A percentile compares a stretch with the other conserved stretches of the same genome.
Conservation (phyloP, 1,140 invertebrate genomes). For the Watersipora subatra region DNA sequence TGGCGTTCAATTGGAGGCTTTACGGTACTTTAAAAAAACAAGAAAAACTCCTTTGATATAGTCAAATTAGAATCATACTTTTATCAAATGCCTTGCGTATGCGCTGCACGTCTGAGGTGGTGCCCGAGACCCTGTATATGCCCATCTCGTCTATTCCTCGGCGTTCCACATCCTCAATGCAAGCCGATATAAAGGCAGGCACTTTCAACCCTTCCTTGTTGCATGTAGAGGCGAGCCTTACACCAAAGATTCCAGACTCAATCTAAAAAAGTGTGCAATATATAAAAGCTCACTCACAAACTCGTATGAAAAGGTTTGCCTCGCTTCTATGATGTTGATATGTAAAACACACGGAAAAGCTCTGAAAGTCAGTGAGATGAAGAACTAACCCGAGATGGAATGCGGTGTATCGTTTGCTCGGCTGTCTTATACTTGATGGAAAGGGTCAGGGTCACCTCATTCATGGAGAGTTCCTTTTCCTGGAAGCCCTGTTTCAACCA, state of each 20-base stretch:
- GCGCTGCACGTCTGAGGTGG: slow-evolving; percentile 35
- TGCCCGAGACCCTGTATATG: slow-evolving; percentile 38
- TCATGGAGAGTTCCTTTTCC: slow-evolving; percentile 47
- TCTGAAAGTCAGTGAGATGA: too few relatives aligned
- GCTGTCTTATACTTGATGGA: slow-evolving; percentile 61
- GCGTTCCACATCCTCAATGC: slow-evolving; percentile 74
- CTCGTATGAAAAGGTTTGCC: too few relatives aligned
- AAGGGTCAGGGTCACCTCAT: slow-evolving; percentile 45
- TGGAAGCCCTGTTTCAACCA: slow-evolving; percentile 48
- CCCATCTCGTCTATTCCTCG: slow-evolving; percentile 43
- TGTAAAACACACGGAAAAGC: too few relatives aligned
- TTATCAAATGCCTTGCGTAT: slow-evolving; percentile 77
- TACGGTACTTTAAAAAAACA: too few relatives aligned
- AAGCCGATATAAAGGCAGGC: slow-evolving; percentile 75
- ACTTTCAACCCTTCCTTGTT: slow-evolving; percentile 74
- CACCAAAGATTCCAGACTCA: slow-evolving; percentile 2
- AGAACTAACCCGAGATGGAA: slow-evolving; percentile 49
- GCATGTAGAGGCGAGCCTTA: slow-evolving; percentile 23
- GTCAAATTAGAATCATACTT: slow-evolving; percentile 47
- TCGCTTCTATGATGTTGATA: too few relatives aligned
- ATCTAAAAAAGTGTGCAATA: background rate
- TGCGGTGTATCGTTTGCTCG: slow-evolving; percentile 60
- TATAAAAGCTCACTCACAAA: too few relatives aligned
- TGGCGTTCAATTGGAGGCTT: too few relatives aligned
- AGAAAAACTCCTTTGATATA: too few relatives aligned